Conservation (phyloP, 2,888 invertebrate species). For the Selenia dentaria region DNA sequence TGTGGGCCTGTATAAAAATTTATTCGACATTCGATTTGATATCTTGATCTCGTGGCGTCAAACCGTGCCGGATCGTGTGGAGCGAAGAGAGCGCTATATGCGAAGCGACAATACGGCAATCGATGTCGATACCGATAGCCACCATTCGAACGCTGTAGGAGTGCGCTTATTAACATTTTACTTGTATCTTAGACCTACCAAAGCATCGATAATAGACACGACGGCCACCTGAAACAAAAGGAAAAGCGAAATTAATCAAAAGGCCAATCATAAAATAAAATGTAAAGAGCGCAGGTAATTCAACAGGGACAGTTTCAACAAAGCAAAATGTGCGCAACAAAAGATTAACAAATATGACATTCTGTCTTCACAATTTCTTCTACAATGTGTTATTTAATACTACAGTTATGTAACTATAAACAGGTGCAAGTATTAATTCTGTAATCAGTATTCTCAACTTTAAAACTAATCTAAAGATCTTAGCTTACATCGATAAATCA, state of each 20-base stretch:
- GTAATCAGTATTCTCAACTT: constrained; percentile 34
- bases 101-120: constrained; percentile 48
- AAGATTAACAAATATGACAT: not conserved
- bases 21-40: constrained; percentile 77
- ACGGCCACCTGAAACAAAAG: constrained; percentile 84
- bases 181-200: constrained; percentile 63
- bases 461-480: constrained; percentile 20
- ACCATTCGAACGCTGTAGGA: constrained; percentile 25
- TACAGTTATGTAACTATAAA: no score
- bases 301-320: constrained; percentile 33
- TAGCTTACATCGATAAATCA: constrained; percentile 47
- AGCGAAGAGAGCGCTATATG: constrained; percentile 23
- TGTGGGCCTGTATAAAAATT: constrained; percentile 78
- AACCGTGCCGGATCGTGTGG: constrained; percentile 48
- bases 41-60: constrained; percentile 75
- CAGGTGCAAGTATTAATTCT: not conserved
- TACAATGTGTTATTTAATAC: no score
- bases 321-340: constrained; percentile 29
- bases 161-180: constrained; percentile 31
- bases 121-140: constrained; percentile 31
- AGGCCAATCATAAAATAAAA: constrained; percentile 75
- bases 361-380: not conserved
- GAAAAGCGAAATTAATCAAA: constrained; percentile 84
- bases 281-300: constrained; percentile 33
- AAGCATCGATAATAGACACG: constrained; percentile 67